Evolutionary conservation across 2,113 vertebrate genomes (phyloP), one percentile per base, ranked within the genome.

Genomic region (Nansenia antarctica): DNA sequence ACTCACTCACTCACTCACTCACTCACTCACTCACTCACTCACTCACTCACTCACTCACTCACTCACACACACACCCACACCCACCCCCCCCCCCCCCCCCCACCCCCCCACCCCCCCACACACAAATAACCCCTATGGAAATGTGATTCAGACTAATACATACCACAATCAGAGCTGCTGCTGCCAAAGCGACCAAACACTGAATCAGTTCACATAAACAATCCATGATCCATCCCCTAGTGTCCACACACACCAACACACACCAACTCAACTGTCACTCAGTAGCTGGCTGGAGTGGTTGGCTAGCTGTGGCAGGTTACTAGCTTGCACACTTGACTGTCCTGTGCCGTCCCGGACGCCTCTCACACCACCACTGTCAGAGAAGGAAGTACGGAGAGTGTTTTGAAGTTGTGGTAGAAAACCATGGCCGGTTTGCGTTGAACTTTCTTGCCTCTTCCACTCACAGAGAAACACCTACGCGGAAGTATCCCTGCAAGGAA

Each of bases 381-480:
- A 52, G 12, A 62, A 55, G 0, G 9, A 63, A 26, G 39, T 0
- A 35, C 31, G 5, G 1, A n/a, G n/a, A n/a, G n/a, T 42, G 24
- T 27, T 68, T 14, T 7, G 0, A 24, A 7, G 1, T 11, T 9
- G 2, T 45, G 5, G 14, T 3, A 12, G 0, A 24, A 15, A 61
- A 15, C n/a, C 3, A 68, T 3, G 22, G 26, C 0, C 8, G n/a
- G 53, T 20, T 73, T 11, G 1, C 57, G 42, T 20, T 63, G 5
- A 72, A 69, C 49, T 79, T 63, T 15, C n/a, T n/a, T n/a, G n/a
- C n/a, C n/a, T 67, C 85, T 76, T 81, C 85, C 87, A 84, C 82
- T 88, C 84, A 88, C 72, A 62, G 59, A 39, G 52, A 72, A 80
- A 89, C 91, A 93, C 84, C 58, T 53, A 90, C 18, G 72, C 89